Evolutionary conservation across 1,140 invertebrate species (phyloP).

Genomic region (Ips typographus): DNA sequence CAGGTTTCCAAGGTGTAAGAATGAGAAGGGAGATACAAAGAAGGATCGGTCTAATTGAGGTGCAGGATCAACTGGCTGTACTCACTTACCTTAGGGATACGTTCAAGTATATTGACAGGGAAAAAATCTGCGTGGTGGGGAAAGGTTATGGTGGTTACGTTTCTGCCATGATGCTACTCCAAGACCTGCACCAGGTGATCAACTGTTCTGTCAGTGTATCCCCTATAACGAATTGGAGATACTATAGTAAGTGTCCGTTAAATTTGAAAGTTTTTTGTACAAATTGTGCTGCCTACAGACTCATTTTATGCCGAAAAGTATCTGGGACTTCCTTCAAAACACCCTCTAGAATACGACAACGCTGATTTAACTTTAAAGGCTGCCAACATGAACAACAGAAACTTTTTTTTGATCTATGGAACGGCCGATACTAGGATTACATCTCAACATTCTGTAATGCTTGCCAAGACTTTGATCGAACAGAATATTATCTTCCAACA

Average conservation of each 20-base stretch:
- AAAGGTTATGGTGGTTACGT: constrained; percentile 73
- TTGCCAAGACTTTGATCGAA: constrained; percentile 73
- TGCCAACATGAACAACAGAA: constrained; percentile 62
- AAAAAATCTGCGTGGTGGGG: constrained; percentile 72
- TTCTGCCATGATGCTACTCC: constrained; percentile 70
- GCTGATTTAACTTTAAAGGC: constrained; percentile 72
- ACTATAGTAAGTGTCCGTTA: constrained; percentile 67
- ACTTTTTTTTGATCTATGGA: constrained; percentile 72
- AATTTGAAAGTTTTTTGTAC: not conserved
- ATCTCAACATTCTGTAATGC: constrained; percentile 78
- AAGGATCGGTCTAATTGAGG: constrained; percentile 61
- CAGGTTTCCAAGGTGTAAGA: constrained; percentile 74
- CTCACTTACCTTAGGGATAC: constrained; percentile 71
- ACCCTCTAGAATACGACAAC: constrained; percentile 70
- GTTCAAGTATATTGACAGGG: constrained; percentile 72
- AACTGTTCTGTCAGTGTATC: constrained; percentile 79
- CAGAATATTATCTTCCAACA: constrained; percentile 75
- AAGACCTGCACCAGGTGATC: constrained; percentile 70
- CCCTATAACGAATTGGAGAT: constrained; percentile 77
- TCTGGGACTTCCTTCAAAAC: constrained; percentile 67
- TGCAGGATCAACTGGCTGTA: constrained; percentile 87
- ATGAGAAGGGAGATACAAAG: constrained; percentile 72
- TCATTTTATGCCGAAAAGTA: constrained; percentile 84
- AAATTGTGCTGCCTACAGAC: constrained; percentile 56
- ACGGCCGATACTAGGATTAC: constrained; percentile 81